Percentiles rank a stretch among this genome's conserved stretches.
These are phyloP conservation scores for Leptopilina clavipes DNA, from an alignment of 1,140 invertebrate species.

Conservation along the genomic window DNA sequence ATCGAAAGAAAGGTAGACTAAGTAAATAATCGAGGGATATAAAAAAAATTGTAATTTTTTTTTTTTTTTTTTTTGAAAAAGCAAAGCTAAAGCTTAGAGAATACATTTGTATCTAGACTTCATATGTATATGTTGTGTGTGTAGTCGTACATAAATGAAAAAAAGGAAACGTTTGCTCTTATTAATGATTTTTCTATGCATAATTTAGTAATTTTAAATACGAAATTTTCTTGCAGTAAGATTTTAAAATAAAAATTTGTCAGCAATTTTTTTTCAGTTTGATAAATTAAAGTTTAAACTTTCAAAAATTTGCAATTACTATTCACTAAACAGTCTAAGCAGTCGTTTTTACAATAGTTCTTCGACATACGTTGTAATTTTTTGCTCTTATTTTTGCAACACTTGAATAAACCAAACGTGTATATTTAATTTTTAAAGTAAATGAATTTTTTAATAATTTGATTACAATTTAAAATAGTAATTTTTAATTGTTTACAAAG, in stretches of 20 bases:
- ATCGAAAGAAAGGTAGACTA: too few relatives aligned
- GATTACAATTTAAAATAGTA: too few relatives aligned
- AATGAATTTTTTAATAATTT: too few relatives aligned
- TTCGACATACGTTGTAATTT: constrained; percentile 61
- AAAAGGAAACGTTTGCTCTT: constrained; percentile 48
- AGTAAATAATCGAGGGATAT: constrained; percentile 18
- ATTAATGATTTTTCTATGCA: background rate
- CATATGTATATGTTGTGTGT: constrained; percentile 74
- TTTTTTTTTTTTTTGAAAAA: constrained; percentile 69
- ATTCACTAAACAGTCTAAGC: too few relatives aligned
- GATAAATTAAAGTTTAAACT: background rate
- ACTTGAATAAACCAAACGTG: constrained; percentile 67
- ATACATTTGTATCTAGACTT: constrained; percentile 67
- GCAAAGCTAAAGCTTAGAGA: constrained; percentile 49
- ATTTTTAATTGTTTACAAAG: too few relatives aligned
- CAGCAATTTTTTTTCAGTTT: background rate
- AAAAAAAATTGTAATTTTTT: too few relatives aligned
- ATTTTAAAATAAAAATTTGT: background rate
- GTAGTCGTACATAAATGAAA: constrained; percentile 67
- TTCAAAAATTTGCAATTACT: constrained; percentile 18
- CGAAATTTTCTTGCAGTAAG: background rate
- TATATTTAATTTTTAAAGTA: too few relatives aligned
- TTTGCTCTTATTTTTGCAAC: constrained; percentile 66
- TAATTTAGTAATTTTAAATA: background rate
- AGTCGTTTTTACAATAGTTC: constrained; percentile 35